Conservation (phyloP, 1,140 invertebrate species). For the Cardiocondyla obscurior region DNA sequence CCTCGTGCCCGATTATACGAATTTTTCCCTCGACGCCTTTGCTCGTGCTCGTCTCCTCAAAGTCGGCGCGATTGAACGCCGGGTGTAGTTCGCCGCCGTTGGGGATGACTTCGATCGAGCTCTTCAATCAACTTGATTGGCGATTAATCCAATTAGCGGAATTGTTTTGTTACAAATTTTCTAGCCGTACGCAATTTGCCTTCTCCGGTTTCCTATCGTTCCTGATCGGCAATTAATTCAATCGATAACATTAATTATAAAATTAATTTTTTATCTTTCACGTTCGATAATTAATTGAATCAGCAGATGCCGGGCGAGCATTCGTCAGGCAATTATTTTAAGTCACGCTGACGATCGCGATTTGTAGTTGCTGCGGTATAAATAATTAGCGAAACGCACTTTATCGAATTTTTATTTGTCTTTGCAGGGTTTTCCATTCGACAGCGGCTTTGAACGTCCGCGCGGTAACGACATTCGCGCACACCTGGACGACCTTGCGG, state of each 20-base stretch:
- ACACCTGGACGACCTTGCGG: conserved; percentile 85
- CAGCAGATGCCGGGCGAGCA: too few relatives aligned
- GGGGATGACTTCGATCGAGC: background rate
- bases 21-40: conserved; percentile 28
- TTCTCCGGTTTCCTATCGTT: background rate
- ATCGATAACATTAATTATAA: too few relatives aligned
- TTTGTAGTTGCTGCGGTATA: background rate
- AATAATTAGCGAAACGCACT: background rate
- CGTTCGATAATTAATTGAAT: too few relatives aligned
- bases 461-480: conserved; percentile 84
- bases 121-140: background rate
- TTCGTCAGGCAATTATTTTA: background rate
- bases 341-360: background rate
- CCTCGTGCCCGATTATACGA: conserved; percentile 47
- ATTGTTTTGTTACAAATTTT: background rate
- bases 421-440: conserved; percentile 88
- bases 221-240: background rate
- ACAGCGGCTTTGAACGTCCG: conserved; percentile 85
- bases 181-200: background rate
- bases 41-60: conserved; percentile 20
- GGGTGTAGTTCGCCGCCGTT: background rate
- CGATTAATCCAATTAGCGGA: background rate
- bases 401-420: conserved; percentile 23
- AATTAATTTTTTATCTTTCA: background rate
- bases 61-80: conserved; percentile 19